A percentile compares a stretch with the other conserved stretches of the same genome.
Evolutionary conservation across 2,888 invertebrate genomes (phyloP).

Genomic region (Microchrysa polita): DNA sequence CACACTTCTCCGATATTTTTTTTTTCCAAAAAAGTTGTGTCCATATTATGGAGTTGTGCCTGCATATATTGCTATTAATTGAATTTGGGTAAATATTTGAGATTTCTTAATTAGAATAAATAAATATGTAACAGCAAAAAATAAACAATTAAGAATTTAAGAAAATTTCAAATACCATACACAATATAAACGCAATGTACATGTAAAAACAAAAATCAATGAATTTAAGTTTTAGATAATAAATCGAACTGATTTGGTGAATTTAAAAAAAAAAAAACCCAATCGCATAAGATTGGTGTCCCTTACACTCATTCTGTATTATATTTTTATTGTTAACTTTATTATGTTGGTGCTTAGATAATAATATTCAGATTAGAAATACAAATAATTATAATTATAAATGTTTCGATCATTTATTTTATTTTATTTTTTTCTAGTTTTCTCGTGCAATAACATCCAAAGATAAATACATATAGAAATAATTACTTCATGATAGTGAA

Average conservation of each 20-base stretch:
- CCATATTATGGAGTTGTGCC: not conserved
- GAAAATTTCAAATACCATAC: no score
- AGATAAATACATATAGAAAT: slow-evolving; percentile 15
- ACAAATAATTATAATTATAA: no score
- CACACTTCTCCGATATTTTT: not conserved
- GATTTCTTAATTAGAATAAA: no score
- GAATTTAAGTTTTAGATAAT: not conserved
- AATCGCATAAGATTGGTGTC: not conserved
- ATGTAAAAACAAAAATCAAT: no score
- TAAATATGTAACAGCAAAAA: no score
- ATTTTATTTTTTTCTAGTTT: not conserved
- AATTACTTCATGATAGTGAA: not conserved
- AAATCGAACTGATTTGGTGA: slow-evolving; percentile 17
- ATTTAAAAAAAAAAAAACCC: not conserved
- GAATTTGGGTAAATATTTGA: not conserved
- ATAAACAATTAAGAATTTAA: no score
- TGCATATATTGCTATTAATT: not conserved
- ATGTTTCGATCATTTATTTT: not conserved
- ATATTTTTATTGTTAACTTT: not conserved
- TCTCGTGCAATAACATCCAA: slow-evolving; percentile 38
- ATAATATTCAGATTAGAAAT: slow-evolving; percentile 4
- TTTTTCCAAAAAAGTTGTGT: slow-evolving; percentile 11
- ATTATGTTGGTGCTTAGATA: slow-evolving; percentile 34
- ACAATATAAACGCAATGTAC: no score
- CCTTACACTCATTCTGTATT: slow-evolving; percentile 1